These are phyloP conservation scores for Adela reaumurella DNA, from an alignment of 2,888 invertebrate species.

Conservation along the genomic window DNA sequence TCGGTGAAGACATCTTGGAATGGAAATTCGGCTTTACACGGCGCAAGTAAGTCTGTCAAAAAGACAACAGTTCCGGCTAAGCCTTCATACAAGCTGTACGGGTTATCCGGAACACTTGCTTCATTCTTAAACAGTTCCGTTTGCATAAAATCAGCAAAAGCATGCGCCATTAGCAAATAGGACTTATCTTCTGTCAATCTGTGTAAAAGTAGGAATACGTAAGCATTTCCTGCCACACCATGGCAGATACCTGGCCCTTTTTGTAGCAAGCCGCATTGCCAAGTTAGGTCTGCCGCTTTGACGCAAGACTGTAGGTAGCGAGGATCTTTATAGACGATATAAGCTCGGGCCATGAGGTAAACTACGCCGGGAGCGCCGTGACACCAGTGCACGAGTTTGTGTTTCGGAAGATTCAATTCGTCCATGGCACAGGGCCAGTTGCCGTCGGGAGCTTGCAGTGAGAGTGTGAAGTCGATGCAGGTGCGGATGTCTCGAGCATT, in stretches of 20 bases:
- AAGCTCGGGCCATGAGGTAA: constrained; percentile 80
- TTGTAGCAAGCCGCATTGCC: constrained; percentile 76
- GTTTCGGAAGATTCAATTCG: constrained; percentile 57
- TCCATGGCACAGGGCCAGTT: constrained; percentile 76
- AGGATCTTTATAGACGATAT: constrained; percentile 66
- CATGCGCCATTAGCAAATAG: constrained; percentile 69
- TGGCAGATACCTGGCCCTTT: constrained; percentile 92
- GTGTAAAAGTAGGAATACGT: constrained; percentile 73
- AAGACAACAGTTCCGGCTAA: constrained; percentile 83
- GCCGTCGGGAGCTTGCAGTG: constrained; percentile 65
- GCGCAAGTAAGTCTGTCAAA: constrained; percentile 70
- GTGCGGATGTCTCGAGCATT: constrained; percentile 58
- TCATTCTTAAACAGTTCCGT: constrained; percentile 61
- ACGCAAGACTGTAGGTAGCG: constrained; percentile 68
- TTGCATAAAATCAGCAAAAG: constrained; percentile 73
- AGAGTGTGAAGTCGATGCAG: constrained; percentile 64
- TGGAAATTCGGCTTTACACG: constrained; percentile 74
- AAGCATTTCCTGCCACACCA: constrained; percentile 80
- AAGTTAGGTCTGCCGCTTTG: constrained; percentile 71
- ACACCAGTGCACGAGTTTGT: constrained; percentile 85
- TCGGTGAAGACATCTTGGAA: constrained; percentile 69
- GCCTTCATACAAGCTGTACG: constrained; percentile 84
- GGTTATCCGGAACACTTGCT: constrained; percentile 74
- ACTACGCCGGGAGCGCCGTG: constrained; percentile 83
- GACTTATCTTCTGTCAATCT: constrained; percentile 68